Base-by-base conservation (phyloP, 2,113 vertebrate genomes). In the Osmerus mordax region DNA sequence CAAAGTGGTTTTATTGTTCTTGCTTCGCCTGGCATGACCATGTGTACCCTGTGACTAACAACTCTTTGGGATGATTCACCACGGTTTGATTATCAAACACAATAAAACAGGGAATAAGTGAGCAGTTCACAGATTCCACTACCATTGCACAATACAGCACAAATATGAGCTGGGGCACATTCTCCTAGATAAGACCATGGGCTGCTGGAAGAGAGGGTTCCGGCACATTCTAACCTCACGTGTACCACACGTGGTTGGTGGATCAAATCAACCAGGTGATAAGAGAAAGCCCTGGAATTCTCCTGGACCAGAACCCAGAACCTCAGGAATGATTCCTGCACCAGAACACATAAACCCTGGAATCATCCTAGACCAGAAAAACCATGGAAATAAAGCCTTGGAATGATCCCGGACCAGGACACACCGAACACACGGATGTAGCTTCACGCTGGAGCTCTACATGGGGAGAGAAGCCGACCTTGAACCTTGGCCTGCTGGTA, bases 401-500 rank as follows among this genome's bases (percentile, higher is more conserved):
- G 41, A 47, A 47, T 47, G 41, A 47, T 1, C 41, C 41, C 2
- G 41, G 41, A 47, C 0, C 41, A 9, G 41, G 41, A 47, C 5
- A 47, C 1, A 6, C 16, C 16, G 15, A 64, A 36, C 62, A 64
- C 62, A 64, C n/a, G 29, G 62, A 32, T 29, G 29, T 18, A 36
- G 2, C 14, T 36, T 7, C 18, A 32, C 18, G 25, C 29, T 64
- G 6, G 12, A 29, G 28, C 29, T 64, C 29, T 64, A 18, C 32
- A 16, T 29, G 62, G 18, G 28, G n/a, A 18, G 3, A 23, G 28
- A 16, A 0, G n/a, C 89, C 1, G n/a, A 97, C 97, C 97, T 94
- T 91, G 88, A 69, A 95, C 84, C 88, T 93, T 95, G 74, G 95
- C 89, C 58, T 83, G 89, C 5, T 73, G 92, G 89, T 95, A 96